Conservation (phyloP, 2,888 invertebrate species). For the Lepetodrilus schrolli region DNA sequence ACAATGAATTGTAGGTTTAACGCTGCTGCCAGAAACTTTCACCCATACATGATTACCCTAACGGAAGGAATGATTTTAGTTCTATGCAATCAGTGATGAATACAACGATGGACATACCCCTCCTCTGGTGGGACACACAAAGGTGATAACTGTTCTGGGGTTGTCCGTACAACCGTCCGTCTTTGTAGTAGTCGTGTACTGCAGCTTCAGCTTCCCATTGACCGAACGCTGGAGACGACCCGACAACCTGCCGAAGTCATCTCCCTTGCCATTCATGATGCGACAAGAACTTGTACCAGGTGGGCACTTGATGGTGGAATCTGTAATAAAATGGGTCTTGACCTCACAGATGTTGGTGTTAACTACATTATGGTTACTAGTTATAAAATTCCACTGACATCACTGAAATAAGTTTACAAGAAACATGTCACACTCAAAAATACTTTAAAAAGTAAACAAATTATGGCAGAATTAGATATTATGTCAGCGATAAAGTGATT, state of each 20-base stretch:
- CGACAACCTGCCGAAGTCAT: slow-evolving; percentile 46
- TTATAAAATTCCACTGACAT: not conserved
- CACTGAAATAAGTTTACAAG: no score
- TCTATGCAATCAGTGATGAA: no score
- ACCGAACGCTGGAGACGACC: slow-evolving; percentile 40
- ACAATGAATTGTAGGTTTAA: no score
- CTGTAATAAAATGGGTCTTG: not conserved
- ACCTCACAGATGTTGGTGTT: no score
- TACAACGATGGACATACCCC: slow-evolving; percentile 62
- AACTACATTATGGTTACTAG: not conserved
- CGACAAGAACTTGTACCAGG: slow-evolving; percentile 52
- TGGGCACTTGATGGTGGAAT: slow-evolving; percentile 46
- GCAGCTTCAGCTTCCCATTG: slow-evolving; percentile 47
- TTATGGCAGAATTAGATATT: no score
- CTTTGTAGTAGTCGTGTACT: slow-evolving; percentile 43
- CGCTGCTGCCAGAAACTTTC: no score
- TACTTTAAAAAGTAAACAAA: no score
- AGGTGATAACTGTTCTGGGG: slow-evolving; percentile 62
- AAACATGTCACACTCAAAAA: no score
- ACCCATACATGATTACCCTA: no score
- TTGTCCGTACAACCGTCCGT: slow-evolving; percentile 49
- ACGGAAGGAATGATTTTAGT: no score
- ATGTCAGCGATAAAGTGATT: no score
- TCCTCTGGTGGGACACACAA: slow-evolving; percentile 64
- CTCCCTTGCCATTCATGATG: slow-evolving; percentile 32